phyloP scores from a whole-genome alignment of 1,140 invertebrate species.

The Campoletis sonorensis region DNA sequence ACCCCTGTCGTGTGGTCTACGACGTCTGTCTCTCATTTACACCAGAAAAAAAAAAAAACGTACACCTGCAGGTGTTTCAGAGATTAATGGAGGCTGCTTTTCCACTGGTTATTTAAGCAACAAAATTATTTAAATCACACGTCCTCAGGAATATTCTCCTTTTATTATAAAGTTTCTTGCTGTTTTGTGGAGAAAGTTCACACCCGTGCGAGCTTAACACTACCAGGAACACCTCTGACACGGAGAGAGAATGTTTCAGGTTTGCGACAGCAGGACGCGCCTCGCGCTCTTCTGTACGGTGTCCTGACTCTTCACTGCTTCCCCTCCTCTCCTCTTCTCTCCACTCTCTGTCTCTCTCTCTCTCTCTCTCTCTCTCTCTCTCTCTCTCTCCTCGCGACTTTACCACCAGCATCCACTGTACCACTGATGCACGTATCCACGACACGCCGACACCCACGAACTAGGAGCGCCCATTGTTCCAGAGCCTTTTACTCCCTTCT shows the following conservation, averaged over 20 bases:
- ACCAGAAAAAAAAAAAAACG: neutral
- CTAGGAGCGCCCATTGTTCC: conserved; percentile 42
- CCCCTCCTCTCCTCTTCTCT: neutral
- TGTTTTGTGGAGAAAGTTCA: neutral
- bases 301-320: neutral
- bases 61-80: neutral
- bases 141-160: neutral
- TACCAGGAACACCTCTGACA: neutral
- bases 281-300: conserved; percentile 18
- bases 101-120: neutral
- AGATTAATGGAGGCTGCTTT: neutral
- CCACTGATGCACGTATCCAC: neutral
- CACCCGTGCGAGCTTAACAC: neutral
- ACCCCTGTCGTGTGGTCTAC: conserved; percentile 1
- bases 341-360: neutral
- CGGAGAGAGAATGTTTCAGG: conserved; percentile 18
- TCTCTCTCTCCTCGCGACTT: neutral
- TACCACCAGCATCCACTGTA: conserved; percentile 43
- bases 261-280: conserved; percentile 24
- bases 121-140: neutral
- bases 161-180: neutral
- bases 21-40: neutral
- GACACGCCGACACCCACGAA: conserved; percentile 34
- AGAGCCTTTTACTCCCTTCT: conserved; percentile 11
- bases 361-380: conserved; percentile 13